Evolutionary conservation across 2,113 vertebrate genomes (phyloP), one percentile per base, ranked within the genome.

Genomic region (Zosterops hypoxanthus): DNA sequence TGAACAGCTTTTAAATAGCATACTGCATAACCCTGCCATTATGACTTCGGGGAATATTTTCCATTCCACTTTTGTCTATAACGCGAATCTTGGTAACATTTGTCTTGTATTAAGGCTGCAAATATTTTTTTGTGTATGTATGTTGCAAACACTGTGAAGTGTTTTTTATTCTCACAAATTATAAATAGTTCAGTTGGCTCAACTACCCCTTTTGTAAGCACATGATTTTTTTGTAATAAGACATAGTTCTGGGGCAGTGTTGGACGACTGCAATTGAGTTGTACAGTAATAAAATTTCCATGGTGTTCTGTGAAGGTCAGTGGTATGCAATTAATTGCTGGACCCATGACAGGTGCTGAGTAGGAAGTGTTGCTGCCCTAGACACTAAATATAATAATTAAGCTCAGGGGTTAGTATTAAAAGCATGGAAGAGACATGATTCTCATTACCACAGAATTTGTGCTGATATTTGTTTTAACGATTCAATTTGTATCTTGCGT

Each of bases 251-350:
- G 92, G 92, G 96, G 95, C 96, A 95, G 95, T 97, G 96, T 97
- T 95, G 97, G 97, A 97, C 25, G 44, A 87, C 97, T 98, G 97
- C 97, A 98, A 95, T 97, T 97, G 94, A 97, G 96, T 97, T 97
- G 93, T 96, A 92, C 97, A 98, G 98, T 97, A 98, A 98, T 97
- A 96, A 98, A 97, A 99, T 99, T 99, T 98, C 98, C 98, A 98
- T 98, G 98, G 98, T 97, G 97, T 96, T 95, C 93, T 97, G 55
- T 94, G 95, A 94, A 97, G 98, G 98, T 98, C 97, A 97, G 94
- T 98, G 98, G 98, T 97, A 98, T 98, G 98, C 98, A 98, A 98
- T 98, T 99, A 98, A 98, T 97, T 98, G 97, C 96, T 92, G 95
- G 88, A 97, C 97, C 95, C 85, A 89, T 97, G 98, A 98, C 71